Conservation (phyloP, 2,113 vertebrate species). For the Regulus satrapa region DNA sequence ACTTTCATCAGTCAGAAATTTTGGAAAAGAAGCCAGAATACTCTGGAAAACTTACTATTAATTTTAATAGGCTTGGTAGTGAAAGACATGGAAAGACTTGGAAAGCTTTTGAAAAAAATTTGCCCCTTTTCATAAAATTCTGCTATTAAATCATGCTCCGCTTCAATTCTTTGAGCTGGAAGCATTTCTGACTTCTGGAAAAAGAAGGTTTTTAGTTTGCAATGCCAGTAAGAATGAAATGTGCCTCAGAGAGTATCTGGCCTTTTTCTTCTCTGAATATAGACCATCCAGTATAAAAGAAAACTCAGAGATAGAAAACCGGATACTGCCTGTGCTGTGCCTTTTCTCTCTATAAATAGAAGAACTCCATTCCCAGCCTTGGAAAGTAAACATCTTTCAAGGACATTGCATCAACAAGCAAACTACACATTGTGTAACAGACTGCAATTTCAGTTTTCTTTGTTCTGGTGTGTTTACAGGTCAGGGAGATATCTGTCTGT, state of each 20-base stretch:
- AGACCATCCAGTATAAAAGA: neutral
- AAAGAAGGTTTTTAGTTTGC: neutral
- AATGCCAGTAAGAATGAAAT: neutral
- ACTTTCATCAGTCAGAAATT: neutral
- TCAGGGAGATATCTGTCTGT: neutral
- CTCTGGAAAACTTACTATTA: neutral
- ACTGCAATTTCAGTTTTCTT: neutral
- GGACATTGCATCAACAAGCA: neutral
- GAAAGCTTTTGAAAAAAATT: fast-evolving
- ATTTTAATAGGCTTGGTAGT: neutral
- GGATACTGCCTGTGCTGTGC: neutral
- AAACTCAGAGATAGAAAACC: neutral
- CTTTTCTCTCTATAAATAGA: neutral
- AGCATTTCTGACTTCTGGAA: neutral
- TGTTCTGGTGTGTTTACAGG: neutral
- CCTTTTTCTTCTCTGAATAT: neutral
- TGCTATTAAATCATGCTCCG: neutral
- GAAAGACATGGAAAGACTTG: neutral
- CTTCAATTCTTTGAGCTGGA: neutral
- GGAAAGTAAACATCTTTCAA: neutral
- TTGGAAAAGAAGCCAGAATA: neutral
- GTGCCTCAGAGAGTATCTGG: neutral
- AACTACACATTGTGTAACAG: neutral
- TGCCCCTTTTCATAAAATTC: neutral
- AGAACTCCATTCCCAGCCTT: neutral